Evolutionary conservation across 2,797 vertebrate genomes (phyloP), one percentile per base, ranked within the genome.

Genomic region (Pempheris klunzingeri): DNA sequence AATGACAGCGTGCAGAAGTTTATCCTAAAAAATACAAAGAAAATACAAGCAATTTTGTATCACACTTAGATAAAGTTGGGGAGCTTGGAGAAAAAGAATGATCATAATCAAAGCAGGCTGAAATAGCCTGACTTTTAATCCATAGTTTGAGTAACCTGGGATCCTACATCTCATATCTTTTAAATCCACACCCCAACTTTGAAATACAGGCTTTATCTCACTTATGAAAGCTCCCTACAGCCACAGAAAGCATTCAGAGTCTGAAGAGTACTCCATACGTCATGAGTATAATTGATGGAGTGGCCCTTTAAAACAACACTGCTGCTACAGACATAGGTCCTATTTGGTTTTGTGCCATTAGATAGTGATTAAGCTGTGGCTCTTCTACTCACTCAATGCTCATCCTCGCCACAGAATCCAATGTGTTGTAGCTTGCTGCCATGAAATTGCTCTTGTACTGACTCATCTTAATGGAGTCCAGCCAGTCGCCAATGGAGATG

Each of bases 401-500:
- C 95, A 96, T 96, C 85, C 90, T 92, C n/a, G 95, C 92, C 85
- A 95, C 96, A 86, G 97, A 95, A 92, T 99, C 98, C 95, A 99
- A 93, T 39, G 97, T 98, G 81, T 96, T 97, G 95, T 97, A 98
- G 79, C 98, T 97, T 74, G 97, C 96, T 78, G 97, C 96, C 95
- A 99, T 96, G 92, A 99, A 99, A 93, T 97, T 98, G 91, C 94
- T 98, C 92, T 98, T 99, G 93, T 99, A 99, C 90, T 99, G 98
- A 91, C 96, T 97, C 98, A 99, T 99, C 93, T 99, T 99, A 90
- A 99, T 98, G 83, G 97, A 98, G 92, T 99, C 98, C 92, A 99
- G 94, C 98, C 98, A 99, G 91, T 99, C 98, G 73, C 96, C 96
- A 12, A 99, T 96, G 85, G 98, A 98, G 93, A 99, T 97, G 93